Percentiles rank a stretch among this genome's conserved stretches.
These are phyloP conservation scores for Copidosoma aretas DNA, from an alignment of 2,888 invertebrate species.

Conservation along the genomic window DNA sequence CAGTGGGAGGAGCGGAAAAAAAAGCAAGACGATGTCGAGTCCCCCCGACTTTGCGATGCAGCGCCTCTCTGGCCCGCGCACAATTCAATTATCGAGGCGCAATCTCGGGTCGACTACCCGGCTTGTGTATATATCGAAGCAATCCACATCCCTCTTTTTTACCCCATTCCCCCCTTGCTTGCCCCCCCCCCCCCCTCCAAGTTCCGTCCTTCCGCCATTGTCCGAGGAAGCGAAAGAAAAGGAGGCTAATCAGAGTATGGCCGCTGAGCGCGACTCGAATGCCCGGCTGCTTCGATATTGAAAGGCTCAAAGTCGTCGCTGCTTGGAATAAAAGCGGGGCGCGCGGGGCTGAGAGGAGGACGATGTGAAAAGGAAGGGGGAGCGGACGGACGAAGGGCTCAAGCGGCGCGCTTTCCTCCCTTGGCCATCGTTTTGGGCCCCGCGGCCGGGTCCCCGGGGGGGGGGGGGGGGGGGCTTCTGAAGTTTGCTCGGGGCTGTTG, in stretches of 20 bases:
- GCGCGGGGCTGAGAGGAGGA: neutral
- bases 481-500: too few relatives aligned
- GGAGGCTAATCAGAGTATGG: constrained; percentile 7
- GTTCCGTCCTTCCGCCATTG: constrained; percentile 4
- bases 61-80: neutral
- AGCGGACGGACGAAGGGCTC: neutral
- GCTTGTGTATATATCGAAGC: neutral
- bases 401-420: neutral
- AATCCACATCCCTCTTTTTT: neutral
- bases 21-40: constrained; percentile 43
- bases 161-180: neutral
- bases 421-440: too few relatives aligned
- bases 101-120: constrained; percentile 5
- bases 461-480: too few relatives aligned
- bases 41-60: constrained; percentile 17
- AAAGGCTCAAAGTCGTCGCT: constrained; percentile 22
- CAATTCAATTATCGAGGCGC: constrained; percentile 34
- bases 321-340: constrained; percentile 1
- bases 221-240: neutral
- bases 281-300: constrained; percentile 16
- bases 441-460: too few relatives aligned
- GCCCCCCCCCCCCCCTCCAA: neutral
- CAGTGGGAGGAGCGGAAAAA: constrained; percentile 1
- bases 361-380: neutral
- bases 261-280: constrained; percentile 8